Conservation (phyloP, 1,140 invertebrate genomes). For the Bombus waltoni region DNA sequence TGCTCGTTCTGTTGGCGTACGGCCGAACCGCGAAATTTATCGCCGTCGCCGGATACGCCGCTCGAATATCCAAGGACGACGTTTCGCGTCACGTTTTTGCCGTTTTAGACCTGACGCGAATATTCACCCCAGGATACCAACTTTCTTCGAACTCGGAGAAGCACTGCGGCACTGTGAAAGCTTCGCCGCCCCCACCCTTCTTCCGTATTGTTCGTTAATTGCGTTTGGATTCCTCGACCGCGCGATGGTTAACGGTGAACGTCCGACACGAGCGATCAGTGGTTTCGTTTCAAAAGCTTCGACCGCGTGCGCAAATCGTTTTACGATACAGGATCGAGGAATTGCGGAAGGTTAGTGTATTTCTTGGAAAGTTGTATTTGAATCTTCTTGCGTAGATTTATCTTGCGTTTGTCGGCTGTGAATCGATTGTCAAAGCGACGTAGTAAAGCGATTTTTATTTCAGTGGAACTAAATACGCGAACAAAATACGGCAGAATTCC, state of each 20-base stretch:
- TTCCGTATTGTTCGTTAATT: conserved; percentile 55
- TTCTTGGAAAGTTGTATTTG: neutral
- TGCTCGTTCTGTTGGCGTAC: conserved; percentile 8
- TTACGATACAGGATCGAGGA: neutral
- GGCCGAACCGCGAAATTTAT: conserved; percentile 51
- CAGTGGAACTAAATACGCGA: neutral
- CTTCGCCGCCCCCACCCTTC: conserved; percentile 8
- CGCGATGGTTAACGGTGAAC: neutral
- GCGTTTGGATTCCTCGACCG: conserved; percentile 22
- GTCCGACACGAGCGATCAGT: neutral
- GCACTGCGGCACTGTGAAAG: neutral
- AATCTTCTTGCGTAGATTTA: no score
- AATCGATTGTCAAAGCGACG: no score
- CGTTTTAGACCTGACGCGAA: conserved; percentile 39
- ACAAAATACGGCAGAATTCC: no score
- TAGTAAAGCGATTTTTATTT: no score
- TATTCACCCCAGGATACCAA: conserved; percentile 26
- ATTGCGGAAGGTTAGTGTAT: neutral
- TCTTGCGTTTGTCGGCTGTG: no score
- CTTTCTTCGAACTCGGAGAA: conserved; percentile 20
- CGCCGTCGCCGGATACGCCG: conserved; percentile 35
- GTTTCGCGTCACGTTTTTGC: conserved; percentile 41
- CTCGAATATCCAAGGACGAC: conserved; percentile 44
- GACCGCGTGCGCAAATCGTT: neutral
- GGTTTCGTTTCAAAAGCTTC: neutral